These are phyloP conservation scores for Smithornis capensis DNA, from an alignment of 2,113 vertebrate species.

Conservation along the genomic window DNA sequence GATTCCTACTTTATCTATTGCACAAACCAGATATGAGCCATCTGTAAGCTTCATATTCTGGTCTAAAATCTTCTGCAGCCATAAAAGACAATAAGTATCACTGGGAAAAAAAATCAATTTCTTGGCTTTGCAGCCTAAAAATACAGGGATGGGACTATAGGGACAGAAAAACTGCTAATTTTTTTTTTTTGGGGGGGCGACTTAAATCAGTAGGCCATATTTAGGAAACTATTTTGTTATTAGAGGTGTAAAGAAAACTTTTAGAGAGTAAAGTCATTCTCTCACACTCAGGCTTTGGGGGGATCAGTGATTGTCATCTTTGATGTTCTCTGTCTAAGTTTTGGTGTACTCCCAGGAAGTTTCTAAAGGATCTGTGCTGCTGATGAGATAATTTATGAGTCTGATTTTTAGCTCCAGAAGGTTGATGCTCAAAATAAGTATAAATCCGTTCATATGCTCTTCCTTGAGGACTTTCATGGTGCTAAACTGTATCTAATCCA, in stretches of 20 bases:
- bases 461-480: not conserved
- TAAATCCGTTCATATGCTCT: not conserved
- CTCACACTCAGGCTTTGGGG: not conserved
- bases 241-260: not conserved
- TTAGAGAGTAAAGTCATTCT: not conserved
- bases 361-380: not conserved
- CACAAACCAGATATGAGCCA: conserved; percentile 6
- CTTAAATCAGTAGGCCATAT: not conserved
- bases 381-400: not conserved
- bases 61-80: conserved; percentile 25
- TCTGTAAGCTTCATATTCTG: conserved; percentile 18
- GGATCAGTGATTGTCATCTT: not conserved
- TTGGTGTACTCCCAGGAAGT: not conserved
- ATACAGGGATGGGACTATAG: not conserved
- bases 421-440: not conserved
- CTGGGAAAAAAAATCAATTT: conserved; percentile 20
- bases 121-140: conserved; percentile 44
- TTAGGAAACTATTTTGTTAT: not conserved
- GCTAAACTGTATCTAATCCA: not conserved
- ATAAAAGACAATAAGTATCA: conserved; percentile 44
- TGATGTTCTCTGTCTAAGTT: not conserved
- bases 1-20: conserved; percentile 27
- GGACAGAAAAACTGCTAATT: conserved; percentile 15
- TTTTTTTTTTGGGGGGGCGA: not conserved
- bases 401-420: not conserved